Percentiles rank a stretch among this genome's conserved stretches.
Conservation (phyloP, 2,888 invertebrate species). For the Ditylenchus weischeri region DNA sequence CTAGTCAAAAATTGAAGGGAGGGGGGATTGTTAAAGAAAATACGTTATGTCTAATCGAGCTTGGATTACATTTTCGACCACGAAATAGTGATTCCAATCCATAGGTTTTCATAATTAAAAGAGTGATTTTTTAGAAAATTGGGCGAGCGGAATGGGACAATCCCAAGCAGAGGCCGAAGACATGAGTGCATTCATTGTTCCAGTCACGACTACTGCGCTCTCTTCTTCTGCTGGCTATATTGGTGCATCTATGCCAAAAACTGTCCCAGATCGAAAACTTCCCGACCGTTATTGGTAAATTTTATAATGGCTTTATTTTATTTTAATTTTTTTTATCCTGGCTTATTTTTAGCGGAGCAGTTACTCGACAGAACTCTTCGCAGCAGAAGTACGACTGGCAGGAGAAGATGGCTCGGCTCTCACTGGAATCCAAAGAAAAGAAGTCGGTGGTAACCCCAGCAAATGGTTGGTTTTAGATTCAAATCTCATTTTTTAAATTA, state of each 20-base stretch:
- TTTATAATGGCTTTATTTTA: too few relatives aligned
- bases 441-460: conserved; percentile 4
- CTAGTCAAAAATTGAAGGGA: too few relatives aligned
- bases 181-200: conserved; percentile 7
- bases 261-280: conserved; percentile 18
- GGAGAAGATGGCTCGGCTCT: conserved; percentile 36
- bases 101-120: too few relatives aligned
- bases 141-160: too few relatives aligned
- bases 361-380: conserved; percentile 13
- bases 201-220: conserved; percentile 13
- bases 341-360: conserved; percentile 15
- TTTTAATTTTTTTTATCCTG: too few relatives aligned
- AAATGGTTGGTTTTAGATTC: background rate
- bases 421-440: conserved; percentile 29
- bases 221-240: conserved; percentile 26
- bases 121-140: too few relatives aligned
- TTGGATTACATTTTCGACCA: too few relatives aligned
- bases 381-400: conserved; percentile 36
- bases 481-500: background rate
- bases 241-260: conserved; percentile 24
- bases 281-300: conserved; percentile 39
- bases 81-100: too few relatives aligned
- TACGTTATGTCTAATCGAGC: too few relatives aligned
- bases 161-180: conserved; percentile 7
- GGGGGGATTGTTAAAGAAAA: too few relatives aligned